phyloP scores from a whole-genome alignment of 2,888 invertebrate species.

The Cataglyphis cursor region DNA sequence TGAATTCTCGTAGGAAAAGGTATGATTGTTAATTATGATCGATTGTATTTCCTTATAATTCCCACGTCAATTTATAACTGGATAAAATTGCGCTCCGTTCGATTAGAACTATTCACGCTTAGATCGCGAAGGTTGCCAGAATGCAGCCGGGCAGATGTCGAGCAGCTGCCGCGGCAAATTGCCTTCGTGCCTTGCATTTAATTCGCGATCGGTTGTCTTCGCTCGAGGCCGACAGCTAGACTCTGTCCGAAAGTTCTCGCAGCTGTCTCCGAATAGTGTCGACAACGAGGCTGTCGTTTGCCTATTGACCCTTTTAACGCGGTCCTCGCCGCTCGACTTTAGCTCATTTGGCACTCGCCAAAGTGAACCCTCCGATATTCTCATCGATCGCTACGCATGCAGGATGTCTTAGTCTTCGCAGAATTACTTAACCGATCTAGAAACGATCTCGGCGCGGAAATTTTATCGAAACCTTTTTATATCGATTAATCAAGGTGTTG shows the following conservation, averaged over 20 bases:
- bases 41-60: neutral
- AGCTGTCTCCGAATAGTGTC: conserved; percentile 68
- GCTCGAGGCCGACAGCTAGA: conserved; percentile 58
- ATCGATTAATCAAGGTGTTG: neutral
- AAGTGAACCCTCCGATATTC: neutral
- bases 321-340: conserved; percentile 8
- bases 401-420: neutral
- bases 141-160: conserved; percentile 84
- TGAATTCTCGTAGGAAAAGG: neutral
- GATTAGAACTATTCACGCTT: conserved; percentile 69
- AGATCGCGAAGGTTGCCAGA: conserved; percentile 72
- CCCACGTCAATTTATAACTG: conserved; percentile 15
- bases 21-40: neutral
- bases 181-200: conserved; percentile 75
- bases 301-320: conserved; percentile 1
- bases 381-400: neutral
- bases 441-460: neutral
- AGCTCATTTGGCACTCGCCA: conserved; percentile 6
- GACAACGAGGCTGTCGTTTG: conserved; percentile 55
- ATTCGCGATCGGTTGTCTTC: conserved; percentile 70
- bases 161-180: conserved; percentile 81
- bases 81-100: conserved; percentile 19
- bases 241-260: conserved; percentile 52
- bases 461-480: neutral
- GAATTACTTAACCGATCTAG: neutral